phyloP scores from a whole-genome alignment of 2,888 invertebrate species.

The Tiliacea aurago region DNA sequence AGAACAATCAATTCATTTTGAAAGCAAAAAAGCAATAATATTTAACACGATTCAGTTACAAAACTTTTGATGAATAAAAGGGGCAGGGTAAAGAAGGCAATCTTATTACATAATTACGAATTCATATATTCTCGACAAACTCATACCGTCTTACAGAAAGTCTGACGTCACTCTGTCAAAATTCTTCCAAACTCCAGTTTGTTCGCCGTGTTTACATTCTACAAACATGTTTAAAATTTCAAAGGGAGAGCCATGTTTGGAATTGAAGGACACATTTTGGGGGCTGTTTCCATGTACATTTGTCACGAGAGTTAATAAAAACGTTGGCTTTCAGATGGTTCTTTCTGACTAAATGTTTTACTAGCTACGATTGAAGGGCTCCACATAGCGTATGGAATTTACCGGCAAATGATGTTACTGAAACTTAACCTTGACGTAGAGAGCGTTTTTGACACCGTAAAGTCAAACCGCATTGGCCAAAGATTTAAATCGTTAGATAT shows the following conservation, averaged over 20 bases:
- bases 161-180: slow-evolving; percentile 49
- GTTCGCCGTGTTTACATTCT: slow-evolving; percentile 39
- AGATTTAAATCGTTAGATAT: background rate
- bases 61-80: slow-evolving; percentile 25
- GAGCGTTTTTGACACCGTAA: background rate
- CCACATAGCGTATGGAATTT: background rate
- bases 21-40: slow-evolving; percentile 12
- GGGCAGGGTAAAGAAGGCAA: slow-evolving; percentile 9
- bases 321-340: slow-evolving; percentile 1
- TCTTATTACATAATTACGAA: slow-evolving; percentile 32
- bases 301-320: slow-evolving; percentile 39
- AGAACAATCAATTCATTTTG: background rate
- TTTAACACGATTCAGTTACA: slow-evolving; percentile 8
- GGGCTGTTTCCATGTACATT: slow-evolving; percentile 15
- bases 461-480: background rate
- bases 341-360: background rate
- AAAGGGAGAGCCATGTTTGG: slow-evolving; percentile 35
- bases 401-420: background rate
- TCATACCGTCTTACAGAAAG: slow-evolving; percentile 24
- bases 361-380: too few relatives aligned
- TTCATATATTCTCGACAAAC: slow-evolving; percentile 50
- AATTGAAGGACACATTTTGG: slow-evolving; percentile 46
- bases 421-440: too few relatives aligned
- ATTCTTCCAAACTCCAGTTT: slow-evolving; percentile 42
- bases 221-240: slow-evolving; percentile 58